A percentile compares a stretch with the other conserved stretches of the same genome.
Conservation (phyloP, 2,888 invertebrate species). For the Dendrolimus pini region DNA sequence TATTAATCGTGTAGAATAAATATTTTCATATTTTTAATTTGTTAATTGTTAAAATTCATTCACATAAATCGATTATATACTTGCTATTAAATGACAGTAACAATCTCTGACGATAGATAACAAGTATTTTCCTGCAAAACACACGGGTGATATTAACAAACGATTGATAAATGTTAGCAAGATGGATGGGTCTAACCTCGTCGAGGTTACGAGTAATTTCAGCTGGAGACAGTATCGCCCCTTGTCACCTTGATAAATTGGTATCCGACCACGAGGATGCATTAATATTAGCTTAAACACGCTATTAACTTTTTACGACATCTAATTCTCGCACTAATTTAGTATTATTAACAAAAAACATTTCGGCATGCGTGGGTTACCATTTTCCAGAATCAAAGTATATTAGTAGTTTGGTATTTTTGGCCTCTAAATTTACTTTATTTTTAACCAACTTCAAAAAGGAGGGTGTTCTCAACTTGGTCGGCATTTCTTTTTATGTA, state of each 20-base stretch:
- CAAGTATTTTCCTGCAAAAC: neutral
- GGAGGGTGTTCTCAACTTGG: too few relatives aligned
- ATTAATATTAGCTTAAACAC: constrained; percentile 44
- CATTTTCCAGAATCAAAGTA: too few relatives aligned
- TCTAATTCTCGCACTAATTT: neutral
- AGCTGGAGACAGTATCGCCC: constrained; percentile 25
- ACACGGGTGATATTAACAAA: constrained; percentile 21
- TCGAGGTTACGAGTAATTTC: constrained; percentile 41
- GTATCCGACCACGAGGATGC: constrained; percentile 37
- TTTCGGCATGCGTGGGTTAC: too few relatives aligned
- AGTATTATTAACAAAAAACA: too few relatives aligned
- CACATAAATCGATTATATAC: neutral
- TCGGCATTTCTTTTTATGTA: too few relatives aligned
- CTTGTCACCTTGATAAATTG: constrained; percentile 52
- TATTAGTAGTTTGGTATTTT: too few relatives aligned
- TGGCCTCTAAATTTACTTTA: too few relatives aligned
- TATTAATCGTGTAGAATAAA: too few relatives aligned
- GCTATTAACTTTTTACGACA: constrained; percentile 34
- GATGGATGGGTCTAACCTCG: constrained; percentile 31
- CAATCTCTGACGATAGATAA: neutral
- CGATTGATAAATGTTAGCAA: constrained; percentile 37
- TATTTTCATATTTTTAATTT: too few relatives aligned
- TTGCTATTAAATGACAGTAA: neutral
- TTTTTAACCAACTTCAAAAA: too few relatives aligned
- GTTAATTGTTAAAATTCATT: too few relatives aligned